These are phyloP conservation scores for Anarrhichthys ocellatus DNA, from an alignment of 2,113 vertebrate genomes.

Conservation along the genomic window DNA sequence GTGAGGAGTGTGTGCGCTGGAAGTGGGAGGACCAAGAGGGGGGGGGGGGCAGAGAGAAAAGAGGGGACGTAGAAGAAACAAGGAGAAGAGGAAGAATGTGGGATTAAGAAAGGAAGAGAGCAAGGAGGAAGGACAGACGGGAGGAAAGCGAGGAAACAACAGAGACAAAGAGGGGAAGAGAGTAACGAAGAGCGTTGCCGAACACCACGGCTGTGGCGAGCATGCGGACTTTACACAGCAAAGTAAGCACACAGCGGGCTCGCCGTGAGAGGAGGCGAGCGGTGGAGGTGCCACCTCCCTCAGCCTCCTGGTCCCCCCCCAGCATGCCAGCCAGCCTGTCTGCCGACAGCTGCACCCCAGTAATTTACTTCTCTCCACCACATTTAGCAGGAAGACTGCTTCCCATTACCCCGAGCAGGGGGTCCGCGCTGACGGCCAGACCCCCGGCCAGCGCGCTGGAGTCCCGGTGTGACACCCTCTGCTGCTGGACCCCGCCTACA, in stretches of 20 bases:
- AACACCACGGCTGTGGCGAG: slow-evolving; percentile 86
- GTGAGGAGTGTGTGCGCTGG: slow-evolving; percentile 52
- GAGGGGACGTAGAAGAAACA: slow-evolving; percentile 41
- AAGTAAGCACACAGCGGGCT: slow-evolving; percentile 95
- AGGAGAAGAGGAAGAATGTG: slow-evolving; percentile 55
- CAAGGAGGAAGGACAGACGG: slow-evolving; percentile 24
- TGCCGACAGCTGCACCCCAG: slow-evolving; percentile 90
- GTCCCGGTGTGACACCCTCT: slow-evolving; percentile 74
- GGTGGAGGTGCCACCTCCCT: slow-evolving; percentile 86
- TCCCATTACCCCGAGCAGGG: slow-evolving; percentile 87
- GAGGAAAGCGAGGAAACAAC: slow-evolving; percentile 33
- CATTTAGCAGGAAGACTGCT: slow-evolving; percentile 91
- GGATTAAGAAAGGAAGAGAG: slow-evolving; percentile 66
- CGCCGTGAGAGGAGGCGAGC: slow-evolving; percentile 84
- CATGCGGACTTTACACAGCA: slow-evolving; percentile 92
- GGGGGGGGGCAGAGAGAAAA: slow-evolving; percentile 61
- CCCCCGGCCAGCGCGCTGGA: slow-evolving; percentile 71
- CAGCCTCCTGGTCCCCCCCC: slow-evolving; percentile 82
- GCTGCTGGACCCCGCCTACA: slow-evolving; percentile 74
- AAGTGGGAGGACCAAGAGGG: slow-evolving; percentile 23
- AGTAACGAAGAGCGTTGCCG: slow-evolving; percentile 53
- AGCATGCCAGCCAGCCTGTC: slow-evolving; percentile 86
- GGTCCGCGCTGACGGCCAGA: slow-evolving; percentile 79
- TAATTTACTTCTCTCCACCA: slow-evolving; percentile 96
- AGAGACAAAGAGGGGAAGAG: slow-evolving; percentile 30